Base-by-base conservation (phyloP, 2,888 invertebrate species). In the Melieria omissa region DNA sequence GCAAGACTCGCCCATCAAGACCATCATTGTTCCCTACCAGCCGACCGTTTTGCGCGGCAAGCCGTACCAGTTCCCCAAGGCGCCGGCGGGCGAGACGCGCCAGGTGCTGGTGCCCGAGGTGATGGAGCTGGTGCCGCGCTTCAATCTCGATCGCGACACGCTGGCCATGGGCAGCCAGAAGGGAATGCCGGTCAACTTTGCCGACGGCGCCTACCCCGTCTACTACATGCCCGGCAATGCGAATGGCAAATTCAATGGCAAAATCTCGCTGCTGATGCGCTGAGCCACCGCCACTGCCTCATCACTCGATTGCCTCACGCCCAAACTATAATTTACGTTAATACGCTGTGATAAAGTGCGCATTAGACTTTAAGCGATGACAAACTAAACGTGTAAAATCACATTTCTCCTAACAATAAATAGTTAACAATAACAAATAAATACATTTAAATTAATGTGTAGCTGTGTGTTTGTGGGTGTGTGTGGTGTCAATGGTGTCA, bases 231-330 rank as follows among this genome's bases (percentile, higher is more conserved):
- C 81, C 1, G 80, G 82, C 14, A 77, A 76, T 74, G 79, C 79
- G 4, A 83, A 82, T 77, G 83, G 83, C 10, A 76, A 76, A 69
- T 83, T 83, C 70, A 80, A 79, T 72, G 80, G 81, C 0, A 80
- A 74, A 74, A 82, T 83, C 16, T 79, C 76, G 7, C 16, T 82
- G 45, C 73, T 81, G 44, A 65, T 69, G 4, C 9, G 52, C 12
- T 52, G 52, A 54, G 12, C 16, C 12, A 42, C 12, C 8, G 41
- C 6, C 42, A 12, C n/a, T 29, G 52, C 45, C 29, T 16, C 14
- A 67, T 64, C 70, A 74, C 60, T 60, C 66, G 29, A 29, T 29
- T 1, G 29, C 29, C 29, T 29, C 29, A 29, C 29, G 29, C 29
- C 29, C 29, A 29, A 29, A 29, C 29, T 29, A 29, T 60, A 66